A percentile compares a stretch with the other conserved stretches of the same genome.
phyloP scores from a whole-genome alignment of 2,888 invertebrate species.

The Allacma fusca region DNA sequence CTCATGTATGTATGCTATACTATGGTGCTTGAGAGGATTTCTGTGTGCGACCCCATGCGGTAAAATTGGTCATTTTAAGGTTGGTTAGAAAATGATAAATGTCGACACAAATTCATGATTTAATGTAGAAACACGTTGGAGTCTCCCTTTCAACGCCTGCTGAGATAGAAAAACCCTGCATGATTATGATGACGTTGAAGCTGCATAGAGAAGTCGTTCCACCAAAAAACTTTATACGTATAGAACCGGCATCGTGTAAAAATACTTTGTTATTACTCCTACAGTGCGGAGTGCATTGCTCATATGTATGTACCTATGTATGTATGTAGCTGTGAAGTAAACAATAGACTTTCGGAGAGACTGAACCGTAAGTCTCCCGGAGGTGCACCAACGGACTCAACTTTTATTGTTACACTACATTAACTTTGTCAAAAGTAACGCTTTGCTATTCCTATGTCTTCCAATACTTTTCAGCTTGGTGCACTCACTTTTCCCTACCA shows the following conservation, averaged over 20 bases:
- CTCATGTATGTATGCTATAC: background rate
- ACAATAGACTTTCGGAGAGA: too few relatives aligned
- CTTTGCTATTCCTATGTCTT: background rate
- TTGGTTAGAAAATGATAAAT: constrained; percentile 61
- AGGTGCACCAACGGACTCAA: background rate
- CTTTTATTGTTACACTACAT: constrained; percentile 11
- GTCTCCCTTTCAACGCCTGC: constrained; percentile 61
- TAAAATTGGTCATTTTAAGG: constrained; percentile 61
- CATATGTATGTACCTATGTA: background rate
- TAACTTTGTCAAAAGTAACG: background rate
- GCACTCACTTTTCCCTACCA: background rate
- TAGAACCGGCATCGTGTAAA: constrained; percentile 7
- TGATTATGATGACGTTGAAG: constrained; percentile 11
- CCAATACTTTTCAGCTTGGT: too few relatives aligned
- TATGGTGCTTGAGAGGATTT: background rate
- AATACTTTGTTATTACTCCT: background rate
- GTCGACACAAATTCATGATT: constrained; percentile 61
- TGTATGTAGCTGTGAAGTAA: too few relatives aligned
- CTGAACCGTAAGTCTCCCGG: constrained; percentile 16
- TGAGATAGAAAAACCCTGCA: constrained; percentile 48
- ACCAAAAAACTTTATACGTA: background rate
- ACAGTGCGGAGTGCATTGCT: background rate
- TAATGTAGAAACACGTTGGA: constrained; percentile 60
- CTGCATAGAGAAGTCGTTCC: background rate
- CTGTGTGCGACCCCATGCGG: constrained; percentile 56